phyloP scores from a whole-genome alignment of 2,888 invertebrate species.

The Tridacna gigas region DNA sequence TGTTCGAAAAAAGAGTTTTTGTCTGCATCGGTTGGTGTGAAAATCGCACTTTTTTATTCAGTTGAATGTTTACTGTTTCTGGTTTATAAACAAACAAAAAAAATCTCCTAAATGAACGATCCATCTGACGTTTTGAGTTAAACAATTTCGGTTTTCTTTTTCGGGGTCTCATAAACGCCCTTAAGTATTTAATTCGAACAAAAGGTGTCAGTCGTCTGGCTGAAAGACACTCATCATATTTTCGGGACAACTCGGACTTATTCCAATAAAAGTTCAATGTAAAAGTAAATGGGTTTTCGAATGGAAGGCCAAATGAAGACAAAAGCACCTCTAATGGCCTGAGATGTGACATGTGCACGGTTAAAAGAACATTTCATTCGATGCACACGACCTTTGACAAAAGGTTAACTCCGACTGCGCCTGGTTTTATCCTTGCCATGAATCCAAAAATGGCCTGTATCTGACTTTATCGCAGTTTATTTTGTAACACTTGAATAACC shows the following conservation, averaged over 20 bases:
- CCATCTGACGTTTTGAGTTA: too few relatives aligned
- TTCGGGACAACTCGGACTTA: conserved; percentile 10
- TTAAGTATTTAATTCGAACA: conserved; percentile 59
- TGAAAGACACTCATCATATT: conserved; percentile 27
- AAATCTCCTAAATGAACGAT: too few relatives aligned
- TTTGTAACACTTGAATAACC: too few relatives aligned
- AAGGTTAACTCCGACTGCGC: conserved; percentile 1
- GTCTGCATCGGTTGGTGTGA: too few relatives aligned
- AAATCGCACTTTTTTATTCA: too few relatives aligned
- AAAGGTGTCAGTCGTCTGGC: conserved; percentile 64
- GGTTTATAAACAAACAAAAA: too few relatives aligned
- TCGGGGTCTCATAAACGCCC: background rate
- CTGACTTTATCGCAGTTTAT: too few relatives aligned
- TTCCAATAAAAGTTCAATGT: conserved; percentile 24
- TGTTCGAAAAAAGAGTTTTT: too few relatives aligned
- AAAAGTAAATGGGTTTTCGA: conserved; percentile 24
- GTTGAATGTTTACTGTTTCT: too few relatives aligned
- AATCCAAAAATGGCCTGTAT: too few relatives aligned
- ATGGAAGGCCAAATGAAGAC: conserved; percentile 4
- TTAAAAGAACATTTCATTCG: conserved; percentile 11
- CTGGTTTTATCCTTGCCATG: too few relatives aligned
- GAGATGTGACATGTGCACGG: conserved; percentile 27
- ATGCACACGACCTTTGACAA: conserved; percentile 2
- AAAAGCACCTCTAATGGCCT: conserved; percentile 2
- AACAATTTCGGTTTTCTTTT: too few relatives aligned